Evolutionary conservation across 2,113 vertebrate species (phyloP).

Genomic region (Vulpes lagopus): DNA sequence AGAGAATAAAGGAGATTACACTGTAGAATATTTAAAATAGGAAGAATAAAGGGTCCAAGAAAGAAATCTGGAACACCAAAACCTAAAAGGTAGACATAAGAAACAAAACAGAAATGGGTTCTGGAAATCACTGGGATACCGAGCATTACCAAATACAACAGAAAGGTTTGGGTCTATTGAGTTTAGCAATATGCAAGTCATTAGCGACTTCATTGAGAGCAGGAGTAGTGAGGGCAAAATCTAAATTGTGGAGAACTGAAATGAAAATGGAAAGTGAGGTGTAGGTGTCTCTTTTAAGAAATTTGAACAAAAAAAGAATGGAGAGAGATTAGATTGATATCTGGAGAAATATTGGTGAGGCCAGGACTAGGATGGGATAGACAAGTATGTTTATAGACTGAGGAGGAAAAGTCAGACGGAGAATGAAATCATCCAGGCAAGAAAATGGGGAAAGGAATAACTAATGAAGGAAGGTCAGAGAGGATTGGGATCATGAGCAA

Average conservation of each 20-base stretch:
- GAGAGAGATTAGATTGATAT: neutral
- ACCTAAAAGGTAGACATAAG: neutral
- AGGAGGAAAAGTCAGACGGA: neutral
- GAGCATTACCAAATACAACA: neutral
- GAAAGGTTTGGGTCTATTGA: neutral
- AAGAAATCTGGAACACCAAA: neutral
- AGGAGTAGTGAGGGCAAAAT: neutral
- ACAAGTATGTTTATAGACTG: neutral
- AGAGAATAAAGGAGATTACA: neutral
- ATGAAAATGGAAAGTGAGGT: neutral
- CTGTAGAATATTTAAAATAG: neutral
- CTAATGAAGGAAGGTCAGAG: neutral
- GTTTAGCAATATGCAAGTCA: neutral
- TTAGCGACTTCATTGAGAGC: neutral
- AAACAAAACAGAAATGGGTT: neutral
- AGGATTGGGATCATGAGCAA: neutral
- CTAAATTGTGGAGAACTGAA: neutral
- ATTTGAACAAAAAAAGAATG: neutral
- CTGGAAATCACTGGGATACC: neutral
- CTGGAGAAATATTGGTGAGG: neutral
- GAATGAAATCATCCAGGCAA: neutral
- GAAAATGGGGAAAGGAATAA: neutral
- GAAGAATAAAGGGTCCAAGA: neutral
- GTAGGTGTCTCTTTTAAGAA: neutral
- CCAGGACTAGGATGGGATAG: neutral